A percentile compares a stretch with the other conserved stretches of the same genome.
Evolutionary conservation across 1,140 invertebrate genomes (phyloP).

Genomic region (Drosophila nasuta): DNA sequence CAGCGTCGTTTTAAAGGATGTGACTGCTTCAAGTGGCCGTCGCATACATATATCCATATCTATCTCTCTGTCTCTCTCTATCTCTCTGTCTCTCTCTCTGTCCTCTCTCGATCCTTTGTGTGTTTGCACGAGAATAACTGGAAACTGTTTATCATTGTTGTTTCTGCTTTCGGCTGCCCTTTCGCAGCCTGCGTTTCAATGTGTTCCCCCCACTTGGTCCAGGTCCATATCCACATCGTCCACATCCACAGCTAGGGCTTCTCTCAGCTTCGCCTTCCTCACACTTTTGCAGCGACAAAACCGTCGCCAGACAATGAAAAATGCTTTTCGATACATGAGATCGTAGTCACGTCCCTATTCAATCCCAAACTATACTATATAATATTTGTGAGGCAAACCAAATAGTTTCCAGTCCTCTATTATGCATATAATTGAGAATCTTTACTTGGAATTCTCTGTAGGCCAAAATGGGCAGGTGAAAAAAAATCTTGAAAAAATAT

Average conservation of each 20-base stretch:
- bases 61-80: background rate
- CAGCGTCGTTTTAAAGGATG: conserved; percentile 72
- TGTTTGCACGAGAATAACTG: conserved; percentile 74
- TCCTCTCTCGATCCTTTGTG: conserved; percentile 49
- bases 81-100: conserved; percentile 1
- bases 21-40: conserved; percentile 64
- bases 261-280: conserved; percentile 25
- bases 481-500: conserved; percentile 45
- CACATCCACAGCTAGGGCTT: conserved; percentile 22
- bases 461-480: conserved; percentile 65
- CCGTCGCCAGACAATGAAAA: conserved; percentile 56
- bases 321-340: conserved; percentile 54
- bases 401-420: background rate
- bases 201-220: conserved; percentile 25
- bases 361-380: conserved; percentile 17
- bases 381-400: background rate
- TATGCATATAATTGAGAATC: conserved; percentile 60
- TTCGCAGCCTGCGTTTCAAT: conserved; percentile 8
- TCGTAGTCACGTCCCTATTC: conserved; percentile 42
- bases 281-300: conserved; percentile 38
- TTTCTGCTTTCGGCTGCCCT: conserved; percentile 58
- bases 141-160: conserved; percentile 80
- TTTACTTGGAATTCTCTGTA: conserved; percentile 64
- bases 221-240: conserved; percentile 19
- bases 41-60: conserved; percentile 37